Conservation (phyloP, 2,888 invertebrate genomes). For the Drosophila lutescens region DNA sequence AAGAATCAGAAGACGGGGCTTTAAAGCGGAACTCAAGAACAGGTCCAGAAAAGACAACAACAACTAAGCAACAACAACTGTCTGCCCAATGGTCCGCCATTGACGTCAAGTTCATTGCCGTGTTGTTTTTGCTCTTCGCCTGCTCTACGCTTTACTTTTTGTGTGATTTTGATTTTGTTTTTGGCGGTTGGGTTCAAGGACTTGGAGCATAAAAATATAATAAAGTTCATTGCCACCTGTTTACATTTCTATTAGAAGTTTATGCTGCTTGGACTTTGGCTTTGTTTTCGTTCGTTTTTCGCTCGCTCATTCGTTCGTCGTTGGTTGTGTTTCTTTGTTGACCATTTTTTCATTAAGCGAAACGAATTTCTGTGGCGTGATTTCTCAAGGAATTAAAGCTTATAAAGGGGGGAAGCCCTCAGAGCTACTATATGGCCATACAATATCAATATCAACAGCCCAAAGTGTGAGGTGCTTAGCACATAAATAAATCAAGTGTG, state of each 20-base stretch:
- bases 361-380: slow-evolving; percentile 20
- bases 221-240: slow-evolving; percentile 76
- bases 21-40: slow-evolving; percentile 53
- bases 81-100: slow-evolving; percentile 46
- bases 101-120: slow-evolving; percentile 71
- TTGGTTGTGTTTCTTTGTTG: slow-evolving; percentile 3
- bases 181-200: slow-evolving; percentile 64
- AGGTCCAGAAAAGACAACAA: slow-evolving; percentile 57
- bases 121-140: slow-evolving; percentile 28
- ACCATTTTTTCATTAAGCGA: slow-evolving; percentile 17
- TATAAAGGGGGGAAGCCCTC: not conserved
- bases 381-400: slow-evolving; percentile 16
- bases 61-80: slow-evolving; percentile 10
- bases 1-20: slow-evolving; percentile 32
- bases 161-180: slow-evolving; percentile 36
- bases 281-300: slow-evolving; percentile 16
- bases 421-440: not conserved
- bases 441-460: not conserved
- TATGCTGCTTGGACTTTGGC: slow-evolving; percentile 25
- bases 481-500: not conserved
- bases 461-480: not conserved
- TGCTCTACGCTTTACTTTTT: slow-evolving; percentile 27
- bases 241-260: slow-evolving; percentile 64
- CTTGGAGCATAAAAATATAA: slow-evolving; percentile 60
- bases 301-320: not conserved